These are phyloP conservation scores for Mercenaria mercenaria DNA, from an alignment of 1,140 invertebrate species.

Conservation along the genomic window DNA sequence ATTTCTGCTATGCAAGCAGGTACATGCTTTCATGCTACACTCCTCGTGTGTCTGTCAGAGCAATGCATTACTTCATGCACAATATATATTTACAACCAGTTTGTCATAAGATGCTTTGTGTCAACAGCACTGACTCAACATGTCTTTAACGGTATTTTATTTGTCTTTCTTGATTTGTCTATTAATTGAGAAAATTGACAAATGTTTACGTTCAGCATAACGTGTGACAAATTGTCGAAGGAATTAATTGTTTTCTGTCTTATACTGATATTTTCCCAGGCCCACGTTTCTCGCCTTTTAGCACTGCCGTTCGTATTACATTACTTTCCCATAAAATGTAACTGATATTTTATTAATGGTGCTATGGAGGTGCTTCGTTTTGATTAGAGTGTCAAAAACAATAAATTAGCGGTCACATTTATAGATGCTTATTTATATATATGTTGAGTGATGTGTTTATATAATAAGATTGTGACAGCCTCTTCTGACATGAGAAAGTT, in stretches of 20 bases:
- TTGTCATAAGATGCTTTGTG: no score
- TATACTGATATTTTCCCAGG: slow-evolving; percentile 11
- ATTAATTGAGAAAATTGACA: background rate
- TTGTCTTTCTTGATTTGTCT: background rate
- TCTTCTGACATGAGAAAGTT: background rate
- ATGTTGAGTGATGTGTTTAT: slow-evolving; percentile 10
- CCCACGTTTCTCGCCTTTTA: background rate
- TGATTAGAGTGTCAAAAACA: slow-evolving; percentile 27
- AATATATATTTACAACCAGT: no score
- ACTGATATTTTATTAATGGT: slow-evolving; percentile 7
- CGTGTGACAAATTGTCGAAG: slow-evolving; percentile 7
- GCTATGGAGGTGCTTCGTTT: background rate
- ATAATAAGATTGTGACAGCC: background rate
- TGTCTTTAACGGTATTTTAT: no score
- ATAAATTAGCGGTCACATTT: background rate
- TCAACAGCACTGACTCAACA: no score
- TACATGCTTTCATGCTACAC: no score
- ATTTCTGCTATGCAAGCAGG: no score
- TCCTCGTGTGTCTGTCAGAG: no score
- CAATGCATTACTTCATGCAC: no score
- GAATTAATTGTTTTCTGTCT: slow-evolving; percentile 32
- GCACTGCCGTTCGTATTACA: background rate
- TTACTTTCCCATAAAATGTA: slow-evolving; percentile 16
- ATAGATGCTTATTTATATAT: background rate
- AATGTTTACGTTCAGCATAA: background rate